Conservation (phyloP, 2,113 vertebrate species). For the Oreotrochilus melanogaster region DNA sequence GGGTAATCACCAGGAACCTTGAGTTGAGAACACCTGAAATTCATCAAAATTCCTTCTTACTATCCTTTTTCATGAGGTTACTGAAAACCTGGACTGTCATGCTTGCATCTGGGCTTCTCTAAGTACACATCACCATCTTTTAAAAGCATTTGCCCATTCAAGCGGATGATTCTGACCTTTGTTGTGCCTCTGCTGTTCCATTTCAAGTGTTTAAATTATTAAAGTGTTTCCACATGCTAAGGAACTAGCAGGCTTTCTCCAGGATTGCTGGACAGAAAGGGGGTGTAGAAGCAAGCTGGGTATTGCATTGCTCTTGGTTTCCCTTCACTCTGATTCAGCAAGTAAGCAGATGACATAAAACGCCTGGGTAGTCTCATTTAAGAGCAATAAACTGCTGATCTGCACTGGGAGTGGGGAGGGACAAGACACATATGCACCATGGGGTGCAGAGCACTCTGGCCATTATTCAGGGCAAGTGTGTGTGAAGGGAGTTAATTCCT, state of each 20-base stretch:
- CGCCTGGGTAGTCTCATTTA: neutral
- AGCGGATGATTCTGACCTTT: neutral
- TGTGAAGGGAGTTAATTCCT: conserved; percentile 49
- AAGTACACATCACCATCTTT: neutral
- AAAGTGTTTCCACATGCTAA: neutral
- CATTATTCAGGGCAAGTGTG: neutral
- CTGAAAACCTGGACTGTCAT: neutral
- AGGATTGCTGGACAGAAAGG: neutral
- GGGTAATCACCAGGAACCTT: neutral
- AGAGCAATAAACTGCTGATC: neutral
- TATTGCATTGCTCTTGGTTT: neutral
- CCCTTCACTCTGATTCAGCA: neutral
- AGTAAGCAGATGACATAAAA: neutral
- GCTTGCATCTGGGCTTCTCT: neutral
- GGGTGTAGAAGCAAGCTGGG: neutral
- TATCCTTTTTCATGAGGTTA: neutral
- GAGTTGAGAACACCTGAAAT: neutral
- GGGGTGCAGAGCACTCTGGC: neutral
- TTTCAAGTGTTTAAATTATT: conserved; percentile 37
- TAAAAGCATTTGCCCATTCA: neutral
- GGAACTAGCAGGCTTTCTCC: neutral
- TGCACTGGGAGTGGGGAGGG: neutral
- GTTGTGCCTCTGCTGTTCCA: neutral
- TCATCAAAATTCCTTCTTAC: neutral
- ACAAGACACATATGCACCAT: neutral